These are phyloP conservation scores for Coregonus suidteri DNA, from an alignment of 2,797 vertebrate species.

Conservation along the genomic window DNA sequence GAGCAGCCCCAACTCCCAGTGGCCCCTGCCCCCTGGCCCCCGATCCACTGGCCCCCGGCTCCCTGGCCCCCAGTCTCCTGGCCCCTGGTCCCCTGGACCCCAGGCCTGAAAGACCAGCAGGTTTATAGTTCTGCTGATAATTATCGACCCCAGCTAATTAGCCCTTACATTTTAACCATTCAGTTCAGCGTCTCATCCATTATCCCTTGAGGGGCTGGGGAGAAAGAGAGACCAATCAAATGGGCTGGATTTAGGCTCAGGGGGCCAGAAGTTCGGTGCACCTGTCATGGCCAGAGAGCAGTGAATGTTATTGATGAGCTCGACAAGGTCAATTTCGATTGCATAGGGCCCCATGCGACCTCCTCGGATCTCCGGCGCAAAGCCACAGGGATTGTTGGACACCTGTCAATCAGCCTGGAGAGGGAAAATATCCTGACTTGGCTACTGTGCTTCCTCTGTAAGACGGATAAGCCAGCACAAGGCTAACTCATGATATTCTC, in stretches of 20 bases:
- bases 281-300: slow-evolving; percentile 71
- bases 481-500: slow-evolving; percentile 67
- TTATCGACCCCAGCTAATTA: slow-evolving; percentile 61
- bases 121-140: slow-evolving; percentile 51
- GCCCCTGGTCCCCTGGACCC: too few relatives aligned
- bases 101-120: slow-evolving; percentile 17
- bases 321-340: slow-evolving; percentile 58
- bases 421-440: slow-evolving; percentile 56
- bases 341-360: slow-evolving; percentile 47
- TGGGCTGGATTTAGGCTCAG: slow-evolving; percentile 55
- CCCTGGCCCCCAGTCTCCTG: too few relatives aligned
- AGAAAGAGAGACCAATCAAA: slow-evolving; percentile 58
- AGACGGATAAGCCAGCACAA: slow-evolving; percentile 51
- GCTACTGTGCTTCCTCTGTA: slow-evolving; percentile 61
- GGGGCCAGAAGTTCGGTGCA: slow-evolving; percentile 62
- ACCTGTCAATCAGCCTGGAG: slow-evolving; percentile 75
- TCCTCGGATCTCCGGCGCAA: slow-evolving; percentile 73
- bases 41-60: slow-evolving; percentile 12
- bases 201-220: slow-evolving; percentile 52
- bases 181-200: slow-evolving; percentile 41
- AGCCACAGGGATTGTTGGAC: slow-evolving; percentile 73
- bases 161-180: slow-evolving; percentile 59
- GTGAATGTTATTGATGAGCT: slow-evolving; percentile 68
- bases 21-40: slow-evolving; percentile 38
- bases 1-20: slow-evolving; percentile 37